These are phyloP conservation scores for Eutrigla gurnardus DNA, from an alignment of 2,797 vertebrate species.

Conservation along the genomic window DNA sequence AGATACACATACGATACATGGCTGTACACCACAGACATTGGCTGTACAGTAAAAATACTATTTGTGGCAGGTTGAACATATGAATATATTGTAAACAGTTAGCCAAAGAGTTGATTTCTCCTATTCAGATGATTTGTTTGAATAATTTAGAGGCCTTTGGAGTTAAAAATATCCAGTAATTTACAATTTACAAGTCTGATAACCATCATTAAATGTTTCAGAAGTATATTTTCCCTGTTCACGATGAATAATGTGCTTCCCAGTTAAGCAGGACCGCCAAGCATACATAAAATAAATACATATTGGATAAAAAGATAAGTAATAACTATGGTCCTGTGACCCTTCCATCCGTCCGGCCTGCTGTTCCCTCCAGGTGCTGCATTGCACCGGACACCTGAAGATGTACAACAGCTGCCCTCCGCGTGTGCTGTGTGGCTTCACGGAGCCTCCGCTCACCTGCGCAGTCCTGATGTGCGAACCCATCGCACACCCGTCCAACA, in stretches of 20 bases:
- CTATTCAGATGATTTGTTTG: background rate
- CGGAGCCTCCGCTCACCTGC: conserved; percentile 93
- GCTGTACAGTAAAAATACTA: background rate
- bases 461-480: conserved; percentile 97
- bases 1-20: background rate
- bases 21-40: background rate
- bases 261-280: no score
- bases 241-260: no score
- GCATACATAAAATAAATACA: background rate
- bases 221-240: no score
- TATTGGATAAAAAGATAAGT: background rate
- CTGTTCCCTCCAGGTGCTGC: conserved; percentile 87
- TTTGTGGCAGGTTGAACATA: background rate
- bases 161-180: no score
- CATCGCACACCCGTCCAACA: conserved; percentile 95
- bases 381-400: conserved; percentile 96
- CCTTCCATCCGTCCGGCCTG: background rate
- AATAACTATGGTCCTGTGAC: background rate
- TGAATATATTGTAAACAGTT: background rate
- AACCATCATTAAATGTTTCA: no score
- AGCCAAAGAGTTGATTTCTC: background rate
- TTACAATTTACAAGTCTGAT: no score
- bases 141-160: no score
- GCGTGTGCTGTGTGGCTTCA: conserved; percentile 88
- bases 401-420: conserved; percentile 88